Evolutionary conservation across 2,797 vertebrate genomes (phyloP).

Genomic region (Hippopotamyrus pictus): DNA sequence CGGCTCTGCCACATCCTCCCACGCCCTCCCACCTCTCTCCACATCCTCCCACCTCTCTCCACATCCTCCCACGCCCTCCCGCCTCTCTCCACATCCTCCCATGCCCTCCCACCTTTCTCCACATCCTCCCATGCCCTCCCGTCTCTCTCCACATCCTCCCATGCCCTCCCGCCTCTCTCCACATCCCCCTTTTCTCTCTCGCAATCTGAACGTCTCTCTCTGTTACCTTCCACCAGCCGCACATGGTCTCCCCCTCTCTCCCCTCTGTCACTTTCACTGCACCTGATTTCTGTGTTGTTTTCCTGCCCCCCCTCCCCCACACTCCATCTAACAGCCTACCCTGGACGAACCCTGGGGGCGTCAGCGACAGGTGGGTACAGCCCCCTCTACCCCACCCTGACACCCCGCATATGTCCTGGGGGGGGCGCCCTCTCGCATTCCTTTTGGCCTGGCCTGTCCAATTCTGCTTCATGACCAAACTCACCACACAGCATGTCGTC

Average conservation of each 20-base stretch:
- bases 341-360: constrained; percentile 83
- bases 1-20: too few species aligned
- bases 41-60: too few species aligned
- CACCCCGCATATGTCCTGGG: neutral
- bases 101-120: neutral
- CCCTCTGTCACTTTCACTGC: constrained; percentile 38
- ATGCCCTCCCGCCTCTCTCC: neutral
- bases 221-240: neutral
- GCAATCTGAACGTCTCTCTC: neutral
- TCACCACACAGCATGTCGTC: neutral
- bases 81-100: neutral
- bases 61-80: neutral
- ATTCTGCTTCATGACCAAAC: neutral
- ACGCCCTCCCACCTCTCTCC: neutral
- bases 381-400: neutral
- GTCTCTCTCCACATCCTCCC: neutral
- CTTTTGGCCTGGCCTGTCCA: neutral
- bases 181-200: neutral
- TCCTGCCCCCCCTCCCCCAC: constrained; percentile 24
- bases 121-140: neutral
- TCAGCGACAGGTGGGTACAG: neutral
- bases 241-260: constrained; percentile 26
- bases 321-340: constrained; percentile 81
- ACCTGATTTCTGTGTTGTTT: constrained; percentile 44
- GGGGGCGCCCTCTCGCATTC: neutral